phyloP scores from a whole-genome alignment of 2,888 invertebrate species.

The Lamellibrachia columna region DNA sequence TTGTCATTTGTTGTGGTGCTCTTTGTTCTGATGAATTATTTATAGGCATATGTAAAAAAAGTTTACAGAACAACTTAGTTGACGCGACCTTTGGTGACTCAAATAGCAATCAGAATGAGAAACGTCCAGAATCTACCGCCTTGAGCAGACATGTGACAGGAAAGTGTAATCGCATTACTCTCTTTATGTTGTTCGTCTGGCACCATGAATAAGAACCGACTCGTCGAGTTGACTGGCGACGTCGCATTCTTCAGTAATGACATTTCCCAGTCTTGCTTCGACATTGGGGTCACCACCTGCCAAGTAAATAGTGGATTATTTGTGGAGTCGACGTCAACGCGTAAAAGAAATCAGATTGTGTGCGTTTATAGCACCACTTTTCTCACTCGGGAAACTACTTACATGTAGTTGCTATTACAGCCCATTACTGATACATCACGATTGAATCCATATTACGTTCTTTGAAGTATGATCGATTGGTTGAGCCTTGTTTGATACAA shows the following conservation, averaged over 20 bases:
- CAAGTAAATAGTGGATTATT: neutral
- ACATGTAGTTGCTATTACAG: neutral
- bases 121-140: neutral
- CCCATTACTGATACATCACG: neutral
- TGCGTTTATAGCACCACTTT: neutral
- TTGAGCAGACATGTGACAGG: neutral
- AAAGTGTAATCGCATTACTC: neutral
- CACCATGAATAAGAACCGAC: neutral
- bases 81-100: neutral
- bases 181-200: neutral
- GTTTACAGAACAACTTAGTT: neutral
- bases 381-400: neutral
- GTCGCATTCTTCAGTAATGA: neutral
- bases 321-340: neutral
- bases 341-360: neutral
- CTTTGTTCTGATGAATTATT: neutral
- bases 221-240: neutral
- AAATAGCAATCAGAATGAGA: neutral
- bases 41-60: neutral
- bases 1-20: neutral
- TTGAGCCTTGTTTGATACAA: neutral
- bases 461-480: neutral
- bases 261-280: neutral
- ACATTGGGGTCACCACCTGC: neutral
- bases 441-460: neutral